Evolutionary conservation across 2,888 invertebrate species (phyloP).

Genomic region (Temnothorax unifasciatus): DNA sequence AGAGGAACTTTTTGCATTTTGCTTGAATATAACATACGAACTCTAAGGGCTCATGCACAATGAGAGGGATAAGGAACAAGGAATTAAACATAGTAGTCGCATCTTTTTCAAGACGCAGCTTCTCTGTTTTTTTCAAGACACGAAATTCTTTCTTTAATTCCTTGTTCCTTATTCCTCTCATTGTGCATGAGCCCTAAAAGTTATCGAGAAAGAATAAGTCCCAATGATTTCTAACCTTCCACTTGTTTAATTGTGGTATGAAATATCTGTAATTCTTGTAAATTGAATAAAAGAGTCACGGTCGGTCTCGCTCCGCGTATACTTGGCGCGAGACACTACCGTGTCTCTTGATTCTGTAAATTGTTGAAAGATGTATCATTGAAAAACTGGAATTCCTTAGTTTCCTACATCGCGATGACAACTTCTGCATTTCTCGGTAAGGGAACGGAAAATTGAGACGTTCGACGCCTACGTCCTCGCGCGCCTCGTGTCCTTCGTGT

Average conservation of each 20-base stretch:
- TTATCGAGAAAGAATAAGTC: not conserved
- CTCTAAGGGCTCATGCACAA: too few relatives aligned
- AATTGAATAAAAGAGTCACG: too few relatives aligned
- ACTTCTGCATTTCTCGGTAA: conserved; percentile 16
- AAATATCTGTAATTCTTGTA: not conserved
- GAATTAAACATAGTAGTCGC: too few relatives aligned
- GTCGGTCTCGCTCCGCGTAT: too few relatives aligned
- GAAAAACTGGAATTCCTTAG: not conserved
- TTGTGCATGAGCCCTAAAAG: not conserved
- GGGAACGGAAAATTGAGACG: conserved; percentile 69
- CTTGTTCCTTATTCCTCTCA: too few relatives aligned
- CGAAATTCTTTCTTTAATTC: too few relatives aligned
- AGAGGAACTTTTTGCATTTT: not conserved
- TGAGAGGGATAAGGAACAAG: too few relatives aligned
- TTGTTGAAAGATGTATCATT: not conserved
- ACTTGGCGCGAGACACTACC: too few relatives aligned
- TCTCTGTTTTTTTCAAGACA: too few relatives aligned
- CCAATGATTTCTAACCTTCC: not conserved
- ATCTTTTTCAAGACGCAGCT: too few relatives aligned
- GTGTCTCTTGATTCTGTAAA: too few relatives aligned
- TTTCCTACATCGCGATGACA: not conserved
- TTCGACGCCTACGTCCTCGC: conserved; percentile 72
- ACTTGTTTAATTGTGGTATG: not conserved
- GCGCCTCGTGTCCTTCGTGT: conserved; percentile 51
- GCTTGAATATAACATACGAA: not conserved